Conservation (phyloP, 2,113 vertebrate species). For the Perca flavescens region DNA sequence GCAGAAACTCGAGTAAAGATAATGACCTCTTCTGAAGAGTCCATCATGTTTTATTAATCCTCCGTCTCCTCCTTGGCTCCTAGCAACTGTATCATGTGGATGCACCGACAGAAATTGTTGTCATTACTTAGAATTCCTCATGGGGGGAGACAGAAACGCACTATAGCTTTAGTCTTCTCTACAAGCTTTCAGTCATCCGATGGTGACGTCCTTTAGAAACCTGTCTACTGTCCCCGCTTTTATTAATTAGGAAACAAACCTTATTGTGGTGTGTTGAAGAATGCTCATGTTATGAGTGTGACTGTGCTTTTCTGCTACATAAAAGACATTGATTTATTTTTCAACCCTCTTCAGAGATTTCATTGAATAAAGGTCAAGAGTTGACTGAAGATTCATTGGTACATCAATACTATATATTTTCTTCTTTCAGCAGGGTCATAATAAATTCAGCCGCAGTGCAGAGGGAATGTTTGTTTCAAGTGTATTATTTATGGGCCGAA, state of each 20-base stretch:
- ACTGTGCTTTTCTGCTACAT: constrained; percentile 30
- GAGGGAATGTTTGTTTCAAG: constrained; percentile 73
- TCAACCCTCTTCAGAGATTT: constrained; percentile 53
- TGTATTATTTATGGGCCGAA: constrained; percentile 78
- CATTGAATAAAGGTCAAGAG: constrained; percentile 65
- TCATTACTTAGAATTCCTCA: no score
- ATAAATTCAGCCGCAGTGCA: constrained; percentile 77
- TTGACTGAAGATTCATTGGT: constrained; percentile 72
- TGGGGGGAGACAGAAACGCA: no score
- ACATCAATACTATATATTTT: constrained; percentile 61
- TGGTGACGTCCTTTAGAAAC: not conserved
- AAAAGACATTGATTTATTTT: constrained; percentile 68
- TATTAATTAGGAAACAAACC: constrained; percentile 17
- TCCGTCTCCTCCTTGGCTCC: no score
- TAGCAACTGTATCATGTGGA: no score
- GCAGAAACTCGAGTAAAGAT: no score
- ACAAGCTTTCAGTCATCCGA: no score
- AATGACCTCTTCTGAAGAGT: no score
- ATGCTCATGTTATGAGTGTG: constrained; percentile 18
- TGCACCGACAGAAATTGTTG: no score
- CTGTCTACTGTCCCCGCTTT: not conserved
- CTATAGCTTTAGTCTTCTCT: no score
- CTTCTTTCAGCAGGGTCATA: constrained; percentile 63
- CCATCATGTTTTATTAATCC: no score
- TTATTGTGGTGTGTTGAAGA: constrained; percentile 8